A percentile compares a stretch with the other conserved stretches of the same genome.
Conservation (phyloP, 2,113 vertebrate species). For the Heptranchias perlo region DNA sequence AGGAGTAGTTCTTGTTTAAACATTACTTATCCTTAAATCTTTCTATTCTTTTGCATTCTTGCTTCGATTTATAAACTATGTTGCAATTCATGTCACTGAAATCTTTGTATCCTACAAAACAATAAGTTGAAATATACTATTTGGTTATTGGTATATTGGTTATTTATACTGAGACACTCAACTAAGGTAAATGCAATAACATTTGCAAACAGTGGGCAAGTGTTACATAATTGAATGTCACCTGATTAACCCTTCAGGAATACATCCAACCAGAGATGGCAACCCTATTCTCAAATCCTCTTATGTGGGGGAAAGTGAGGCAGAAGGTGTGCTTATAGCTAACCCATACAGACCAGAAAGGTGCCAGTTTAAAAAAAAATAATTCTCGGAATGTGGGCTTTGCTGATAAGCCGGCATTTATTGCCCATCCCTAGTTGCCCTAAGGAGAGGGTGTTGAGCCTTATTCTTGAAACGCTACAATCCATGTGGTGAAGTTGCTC, state of each 20-base stretch:
- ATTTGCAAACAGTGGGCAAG: too few species aligned
- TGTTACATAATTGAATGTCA: not conserved
- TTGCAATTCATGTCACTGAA: too few species aligned
- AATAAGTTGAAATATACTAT: too few species aligned
- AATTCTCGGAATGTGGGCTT: not conserved
- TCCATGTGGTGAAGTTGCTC: too few species aligned
- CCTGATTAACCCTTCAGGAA: not conserved
- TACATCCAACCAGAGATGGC: not conserved
- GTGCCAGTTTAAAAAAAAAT: not conserved
- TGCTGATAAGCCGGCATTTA: not conserved
- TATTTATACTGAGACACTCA: too few species aligned
- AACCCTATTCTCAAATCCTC: not conserved
- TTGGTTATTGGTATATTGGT: too few species aligned
- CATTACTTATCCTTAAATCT: too few species aligned
- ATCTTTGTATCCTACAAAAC: too few species aligned
- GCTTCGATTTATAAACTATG: too few species aligned
- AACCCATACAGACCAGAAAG: not conserved
- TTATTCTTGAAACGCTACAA: not conserved
- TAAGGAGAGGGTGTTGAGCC: not conserved
- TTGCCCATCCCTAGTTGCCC: not conserved
- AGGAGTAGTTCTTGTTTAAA: too few species aligned
- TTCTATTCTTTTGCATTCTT: too few species aligned
- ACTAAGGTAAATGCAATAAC: too few species aligned
- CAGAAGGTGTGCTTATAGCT: not conserved
- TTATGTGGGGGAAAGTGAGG: not conserved